Conservation (phyloP, 2,797 vertebrate species). For the Alca torda region DNA sequence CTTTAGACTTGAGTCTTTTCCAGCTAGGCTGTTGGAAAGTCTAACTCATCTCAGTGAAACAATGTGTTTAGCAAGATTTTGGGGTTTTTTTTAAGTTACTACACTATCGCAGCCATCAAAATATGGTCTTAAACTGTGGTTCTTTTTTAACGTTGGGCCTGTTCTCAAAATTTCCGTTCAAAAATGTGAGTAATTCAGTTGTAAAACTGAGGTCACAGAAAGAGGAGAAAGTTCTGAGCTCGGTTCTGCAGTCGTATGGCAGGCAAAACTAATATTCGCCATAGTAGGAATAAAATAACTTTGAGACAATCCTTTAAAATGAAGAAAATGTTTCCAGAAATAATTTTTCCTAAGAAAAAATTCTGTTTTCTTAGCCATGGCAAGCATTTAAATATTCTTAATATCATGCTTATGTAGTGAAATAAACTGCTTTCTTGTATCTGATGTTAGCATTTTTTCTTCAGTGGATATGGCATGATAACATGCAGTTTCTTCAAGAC, state of each 20-base stretch:
- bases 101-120: not conserved
- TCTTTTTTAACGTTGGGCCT: not conserved
- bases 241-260: not conserved
- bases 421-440: slow-evolving; percentile 65
- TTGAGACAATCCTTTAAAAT: not conserved
- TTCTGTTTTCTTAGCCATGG: not conserved
- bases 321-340: not conserved
- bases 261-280: not conserved
- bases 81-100: not conserved
- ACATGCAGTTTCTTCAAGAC: slow-evolving; percentile 99
- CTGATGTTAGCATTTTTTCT: slow-evolving; percentile 71
- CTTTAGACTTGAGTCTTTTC: not conserved
- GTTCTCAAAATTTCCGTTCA: not conserved
- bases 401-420: slow-evolving; percentile 41
- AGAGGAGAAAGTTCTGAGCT: not conserved
- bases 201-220: not conserved
- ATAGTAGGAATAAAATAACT: not conserved
- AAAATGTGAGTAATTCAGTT: not conserved
- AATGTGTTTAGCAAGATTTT: not conserved
- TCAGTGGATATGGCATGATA: slow-evolving; percentile 99
- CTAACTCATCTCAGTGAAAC: not conserved
- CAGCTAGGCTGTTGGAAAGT: not conserved
- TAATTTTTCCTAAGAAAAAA: not conserved
- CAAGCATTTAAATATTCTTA: not conserved
- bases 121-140: not conserved